These are phyloP conservation scores for Drosophila erecta DNA, from an alignment of 1,140 invertebrate genomes.

Conservation along the genomic window DNA sequence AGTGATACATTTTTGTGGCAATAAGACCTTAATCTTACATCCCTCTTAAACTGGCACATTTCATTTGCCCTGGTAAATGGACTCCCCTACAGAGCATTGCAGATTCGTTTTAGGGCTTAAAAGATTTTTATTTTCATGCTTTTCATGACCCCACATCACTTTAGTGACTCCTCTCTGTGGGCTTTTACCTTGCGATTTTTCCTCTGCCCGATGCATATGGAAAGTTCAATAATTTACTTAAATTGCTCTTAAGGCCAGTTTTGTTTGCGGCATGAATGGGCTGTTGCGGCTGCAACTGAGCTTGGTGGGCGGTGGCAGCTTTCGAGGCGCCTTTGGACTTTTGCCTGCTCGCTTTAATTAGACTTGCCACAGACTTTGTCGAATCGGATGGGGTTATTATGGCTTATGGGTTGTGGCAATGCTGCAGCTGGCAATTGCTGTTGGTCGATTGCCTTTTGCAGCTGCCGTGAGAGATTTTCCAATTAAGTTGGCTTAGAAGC, in stretches of 20 bases:
- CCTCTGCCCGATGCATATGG: slow-evolving; percentile 51
- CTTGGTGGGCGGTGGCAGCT: slow-evolving; percentile 43
- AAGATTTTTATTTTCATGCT: slow-evolving; percentile 28
- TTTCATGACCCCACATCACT: slow-evolving; percentile 4
- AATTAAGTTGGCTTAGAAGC: slow-evolving; percentile 63
- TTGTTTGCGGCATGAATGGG: slow-evolving; percentile 8
- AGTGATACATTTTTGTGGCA: not conserved
- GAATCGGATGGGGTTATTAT: slow-evolving; percentile 42
- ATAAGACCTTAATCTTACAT: slow-evolving; percentile 3
- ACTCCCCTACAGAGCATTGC: slow-evolving; percentile 1
- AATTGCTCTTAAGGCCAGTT: slow-evolving; percentile 72
- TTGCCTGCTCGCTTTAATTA: slow-evolving; percentile 65
- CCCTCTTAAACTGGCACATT: slow-evolving; percentile 2
- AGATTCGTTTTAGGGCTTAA: slow-evolving; percentile 15
- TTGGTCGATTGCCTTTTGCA: slow-evolving; percentile 13
- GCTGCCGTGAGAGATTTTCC: slow-evolving; percentile 74
- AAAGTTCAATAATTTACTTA: slow-evolving; percentile 78
- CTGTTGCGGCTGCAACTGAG: slow-evolving; percentile 15
- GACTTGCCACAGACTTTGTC: slow-evolving; percentile 54
- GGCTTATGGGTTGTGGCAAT: slow-evolving; percentile 53
- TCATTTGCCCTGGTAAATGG: slow-evolving; percentile 10
- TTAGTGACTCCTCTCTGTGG: slow-evolving; percentile 28
- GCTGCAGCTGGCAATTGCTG: slow-evolving; percentile 54
- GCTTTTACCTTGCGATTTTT: slow-evolving; percentile 38
- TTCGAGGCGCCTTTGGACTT: slow-evolving; percentile 58